Base-by-base conservation (phyloP, 1,140 invertebrate species). In the Achatina immaculata region DNA sequence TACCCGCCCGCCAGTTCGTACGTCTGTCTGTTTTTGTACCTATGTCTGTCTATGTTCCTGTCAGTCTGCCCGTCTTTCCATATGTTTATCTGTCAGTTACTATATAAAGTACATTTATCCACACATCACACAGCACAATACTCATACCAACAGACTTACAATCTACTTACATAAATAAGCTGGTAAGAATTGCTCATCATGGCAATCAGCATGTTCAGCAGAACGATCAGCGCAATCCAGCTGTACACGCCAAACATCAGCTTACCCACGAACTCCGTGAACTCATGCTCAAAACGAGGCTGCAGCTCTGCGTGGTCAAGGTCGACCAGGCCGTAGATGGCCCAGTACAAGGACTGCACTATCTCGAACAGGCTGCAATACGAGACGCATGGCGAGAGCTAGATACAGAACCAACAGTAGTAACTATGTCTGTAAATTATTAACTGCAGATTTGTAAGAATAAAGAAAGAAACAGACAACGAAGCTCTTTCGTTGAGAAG, bases 121-220 rank as follows among this genome's bases (percentile, higher is more conserved):
- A n/a, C n/a, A n/a, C n/a, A n/a, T n/a, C n/a, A n/a, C n/a, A n/a
- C n/a, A n/a, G n/a, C n/a, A n/a, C n/a, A n/a, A n/a, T n/a, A n/a
- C n/a, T n/a, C n/a, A n/a, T n/a, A n/a, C n/a, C n/a, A n/a, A n/a
- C n/a, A n/a, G n/a, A n/a, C n/a, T n/a, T n/a, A n/a, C n/a, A n/a
- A n/a, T 19, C 19, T 36, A 87, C 93, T 95, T 92, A 99, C 97
- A 85, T 96, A 99, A 87, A 99, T 99, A 68, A 97, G 93, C 90
- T 99, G 97, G 92, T 99, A 99, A 28, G 97, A 99, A 93, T 99
- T 98, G 93, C 98, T 99, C 97, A 99, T 99, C 98, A 99, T 99
- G 82, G 98, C 98, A 85, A 99, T 99, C 31, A 99, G 94, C 65
- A 99, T 94, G 92, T 99, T 99, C 76, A 99, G 93, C 51, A 99